Base-by-base conservation (phyloP, 2,113 vertebrate species). In the Tauraco erythrolophus region DNA sequence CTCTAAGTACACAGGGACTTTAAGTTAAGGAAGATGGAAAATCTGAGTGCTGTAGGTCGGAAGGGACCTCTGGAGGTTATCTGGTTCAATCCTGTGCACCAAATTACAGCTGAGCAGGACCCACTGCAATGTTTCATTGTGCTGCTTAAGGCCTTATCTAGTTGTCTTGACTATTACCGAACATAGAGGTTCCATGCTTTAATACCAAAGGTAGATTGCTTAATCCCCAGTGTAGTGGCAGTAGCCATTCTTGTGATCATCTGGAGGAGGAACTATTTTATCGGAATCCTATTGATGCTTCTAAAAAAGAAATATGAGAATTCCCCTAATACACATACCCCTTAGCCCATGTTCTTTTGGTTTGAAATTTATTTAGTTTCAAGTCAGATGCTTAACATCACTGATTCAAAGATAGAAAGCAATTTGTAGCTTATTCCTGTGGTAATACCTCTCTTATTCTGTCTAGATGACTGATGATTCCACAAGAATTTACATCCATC, bases 241-340 rank as follows among this genome's bases (percentile, higher is more conserved):
- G n/a, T 71, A 56, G 27, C 14, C n/a, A 27, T 54, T 56, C 30
- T 27, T 83, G n/a, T 43, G 37, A 21, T 58, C 31, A 18, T 62
- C 46, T 83, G 62, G 28, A 75, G 19, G 16, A 46, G 45, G 24
- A 51, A 51, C 64, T 51, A 56, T 1, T 90, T 68, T 22, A 37
- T 51, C 14, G 17, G 27, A 70, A 33, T 66, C 4, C 22, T 48
- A 6, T 3, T 61, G 54, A 23, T 46, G 5, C 27, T 46, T 88
- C 16, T 60, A 13, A 57, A 81, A 77, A 33, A 84, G 27, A 87
- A 84, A 25, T 43, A 7, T 4, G 2, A 65, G 13, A 54, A 37
- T 62, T 62, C 10, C 3, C 4, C 6, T 48, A 22, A 57, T 7
- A 2, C 7, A 17, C 11, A 3, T 19, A 4, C 17, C 43, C 3